Evolutionary conservation across 92 coral and sea anemone genomes (phyloP).

Genomic region (Porites lobata): DNA sequence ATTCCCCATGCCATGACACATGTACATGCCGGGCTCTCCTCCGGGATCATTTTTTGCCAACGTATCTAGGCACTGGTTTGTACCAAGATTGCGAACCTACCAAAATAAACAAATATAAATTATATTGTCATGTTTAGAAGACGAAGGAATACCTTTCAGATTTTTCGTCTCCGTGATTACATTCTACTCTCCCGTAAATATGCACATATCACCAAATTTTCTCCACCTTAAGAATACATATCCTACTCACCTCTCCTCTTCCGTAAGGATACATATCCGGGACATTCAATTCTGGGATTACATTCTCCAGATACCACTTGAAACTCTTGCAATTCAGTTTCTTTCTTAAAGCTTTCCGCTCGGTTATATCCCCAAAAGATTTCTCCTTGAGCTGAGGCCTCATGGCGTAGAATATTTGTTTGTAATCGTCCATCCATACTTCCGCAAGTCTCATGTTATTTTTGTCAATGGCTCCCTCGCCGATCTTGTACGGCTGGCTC

Average conservation of each 20-base stretch:
- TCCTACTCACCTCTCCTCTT: constrained; percentile 90
- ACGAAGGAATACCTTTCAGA: too few relatives aligned
- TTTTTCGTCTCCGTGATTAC: too few relatives aligned
- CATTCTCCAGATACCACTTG: constrained; percentile 91
- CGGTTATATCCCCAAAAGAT: constrained; percentile 85
- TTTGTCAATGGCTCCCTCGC: constrained; percentile 89
- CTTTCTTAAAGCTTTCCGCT: constrained; percentile 76
- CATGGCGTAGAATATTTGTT: constrained; percentile 89
- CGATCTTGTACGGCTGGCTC: constrained; percentile 96
- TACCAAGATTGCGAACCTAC: constrained; percentile 84
- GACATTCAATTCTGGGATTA: constrained; percentile 89
- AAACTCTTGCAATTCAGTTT: constrained; percentile 88
- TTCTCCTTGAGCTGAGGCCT: constrained; percentile 81
- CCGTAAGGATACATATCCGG: constrained; percentile 96
- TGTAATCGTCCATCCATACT: constrained; percentile 99
- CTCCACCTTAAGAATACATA: too few relatives aligned
- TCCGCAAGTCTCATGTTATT: constrained; percentile 96
- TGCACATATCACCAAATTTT: too few relatives aligned
- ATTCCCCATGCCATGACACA: constrained; percentile 95
- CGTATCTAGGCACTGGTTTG: constrained; percentile 87
- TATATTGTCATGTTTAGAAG: neutral
- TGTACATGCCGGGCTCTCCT: constrained; percentile 94
- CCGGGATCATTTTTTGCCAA: constrained; percentile 85
- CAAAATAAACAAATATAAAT: neutral
- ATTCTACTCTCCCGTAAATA: too few relatives aligned